A percentile compares a stretch with the other conserved stretches of the same genome.
Conservation (phyloP, 1,140 invertebrate genomes). For the Ceratina japonica region DNA sequence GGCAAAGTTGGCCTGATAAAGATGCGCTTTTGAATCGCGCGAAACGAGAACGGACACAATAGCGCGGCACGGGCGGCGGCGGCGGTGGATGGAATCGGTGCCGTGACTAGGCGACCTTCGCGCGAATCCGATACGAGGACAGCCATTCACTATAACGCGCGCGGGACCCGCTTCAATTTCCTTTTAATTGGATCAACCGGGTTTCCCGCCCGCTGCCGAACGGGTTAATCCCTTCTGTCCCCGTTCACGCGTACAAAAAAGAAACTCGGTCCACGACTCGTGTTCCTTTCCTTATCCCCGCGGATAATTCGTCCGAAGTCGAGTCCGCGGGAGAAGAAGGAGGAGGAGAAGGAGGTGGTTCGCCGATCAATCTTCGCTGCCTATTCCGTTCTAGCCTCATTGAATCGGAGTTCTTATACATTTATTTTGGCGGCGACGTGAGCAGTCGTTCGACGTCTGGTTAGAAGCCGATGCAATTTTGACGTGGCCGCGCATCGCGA, state of each 20-base stretch:
- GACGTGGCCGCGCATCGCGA: background rate
- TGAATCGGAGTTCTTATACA: no score
- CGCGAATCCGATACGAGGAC: constrained; percentile 29
- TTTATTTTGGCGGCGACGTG: no score
- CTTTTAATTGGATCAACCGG: constrained; percentile 33
- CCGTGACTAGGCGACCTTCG: constrained; percentile 43
- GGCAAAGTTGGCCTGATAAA: constrained; percentile 7
- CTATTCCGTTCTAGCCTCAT: no score
- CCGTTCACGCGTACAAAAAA: background rate
- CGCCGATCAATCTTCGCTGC: no score
- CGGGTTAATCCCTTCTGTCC: constrained; percentile 12
- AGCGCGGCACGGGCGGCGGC: constrained; percentile 12
- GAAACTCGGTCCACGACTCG: background rate
- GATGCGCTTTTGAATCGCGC: constrained; percentile 3
- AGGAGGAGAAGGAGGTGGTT: no score
- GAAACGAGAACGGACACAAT: constrained; percentile 19
- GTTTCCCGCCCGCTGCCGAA: constrained; percentile 3
- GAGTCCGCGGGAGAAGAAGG: no score
- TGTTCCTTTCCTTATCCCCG: no score
- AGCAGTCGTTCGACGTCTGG: no score
- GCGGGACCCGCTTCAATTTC: constrained; percentile 10
- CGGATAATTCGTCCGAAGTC: background rate
- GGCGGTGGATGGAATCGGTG: constrained; percentile 18
- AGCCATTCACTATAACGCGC: constrained; percentile 13
- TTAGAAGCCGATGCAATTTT: no score